Conservation (phyloP, 2,113 vertebrate species). For the Toxotes jaculatrix region DNA sequence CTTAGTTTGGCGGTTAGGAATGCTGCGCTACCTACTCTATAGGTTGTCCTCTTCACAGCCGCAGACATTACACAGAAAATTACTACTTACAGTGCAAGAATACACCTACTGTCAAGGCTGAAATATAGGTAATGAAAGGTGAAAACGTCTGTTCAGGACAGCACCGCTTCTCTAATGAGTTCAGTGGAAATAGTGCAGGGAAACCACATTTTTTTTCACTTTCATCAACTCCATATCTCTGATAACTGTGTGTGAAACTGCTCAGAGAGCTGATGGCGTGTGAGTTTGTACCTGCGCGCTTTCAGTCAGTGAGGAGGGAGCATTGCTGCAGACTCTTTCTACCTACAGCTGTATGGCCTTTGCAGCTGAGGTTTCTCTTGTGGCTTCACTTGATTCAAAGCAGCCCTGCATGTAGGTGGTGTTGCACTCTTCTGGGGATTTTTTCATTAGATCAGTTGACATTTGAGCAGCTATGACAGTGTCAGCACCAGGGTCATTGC, state of each 20-base stretch:
- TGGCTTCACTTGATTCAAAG: constrained; percentile 75
- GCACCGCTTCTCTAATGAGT: constrained; percentile 65
- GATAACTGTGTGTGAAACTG: constrained; percentile 53
- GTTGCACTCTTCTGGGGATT: constrained; percentile 62
- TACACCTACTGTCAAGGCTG: constrained; percentile 27
- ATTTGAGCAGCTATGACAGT: constrained; percentile 66
- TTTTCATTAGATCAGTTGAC: constrained; percentile 65
- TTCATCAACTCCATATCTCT: constrained; percentile 48
- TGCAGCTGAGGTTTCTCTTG: constrained; percentile 77
- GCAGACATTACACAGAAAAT: constrained; percentile 77
- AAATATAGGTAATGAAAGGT: constrained; percentile 26
- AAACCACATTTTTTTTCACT: constrained; percentile 70
- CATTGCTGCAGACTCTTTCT: constrained; percentile 25
- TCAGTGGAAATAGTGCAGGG: constrained; percentile 68
- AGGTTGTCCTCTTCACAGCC: constrained; percentile 34
- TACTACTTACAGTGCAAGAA: constrained; percentile 31
- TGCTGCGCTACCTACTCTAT: constrained; percentile 5
- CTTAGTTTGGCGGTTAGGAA: constrained; percentile 57
- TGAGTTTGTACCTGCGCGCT: constrained; percentile 37
- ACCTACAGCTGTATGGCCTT: constrained; percentile 40
- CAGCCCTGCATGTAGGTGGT: constrained; percentile 65
- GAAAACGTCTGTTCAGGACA: constrained; percentile 44
- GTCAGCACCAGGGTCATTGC: constrained; percentile 45
- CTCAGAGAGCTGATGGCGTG: constrained; percentile 19
- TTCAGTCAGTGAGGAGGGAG: constrained; percentile 46